Base-by-base conservation (phyloP, 1,140 invertebrate genomes). In the Brachionus rubens region DNA sequence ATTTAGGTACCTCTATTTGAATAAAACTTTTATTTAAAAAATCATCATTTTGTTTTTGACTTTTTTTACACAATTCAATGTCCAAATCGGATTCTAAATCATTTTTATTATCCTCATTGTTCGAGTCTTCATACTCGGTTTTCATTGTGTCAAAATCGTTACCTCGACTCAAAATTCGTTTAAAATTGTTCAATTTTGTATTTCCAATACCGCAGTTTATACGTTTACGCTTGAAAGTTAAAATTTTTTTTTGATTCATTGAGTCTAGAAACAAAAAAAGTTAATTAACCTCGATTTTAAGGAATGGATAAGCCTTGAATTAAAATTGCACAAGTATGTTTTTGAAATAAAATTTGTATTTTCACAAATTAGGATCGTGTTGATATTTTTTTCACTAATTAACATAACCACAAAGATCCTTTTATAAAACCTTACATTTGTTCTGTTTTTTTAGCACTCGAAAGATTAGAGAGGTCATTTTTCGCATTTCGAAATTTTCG, bases 121-220 rank as follows among this genome's bases (percentile, higher is more conserved):
- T 65, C 10, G 59, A 65, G 21, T 65, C 59, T 65, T 65, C 59
- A 14, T 65, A 65, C 4, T 65, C 59, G 5, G 59, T 59, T 36
- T 59, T 59, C 14, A 36, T n/a, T 1, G 28, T 33, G n/a, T 59
- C 54, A 36, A 36, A 36, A 36, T 36, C 33, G 33, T 36, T 36
- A 5, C 4, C 3, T 36, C 33, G 3, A 36, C 33, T 36, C 9
- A 36, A 36, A 36, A 36, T 5, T 36, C 33, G 26, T n/a, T 36
- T 28, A 59, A 21, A 59, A 19, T 41, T 59, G 10, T 0, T 19
- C 2, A 36, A 16, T 9, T 36, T 36, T 36, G 33, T 5, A 36
- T 9, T 36, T 36, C 4, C n/a, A 19, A 9, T 6, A 36, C 28
- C 7, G 16, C 30, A 16, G 19, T 59, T 59, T 0, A 33, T 36